Base-by-base conservation (phyloP, 2,888 invertebrate species). In the Pandemis corylana region DNA sequence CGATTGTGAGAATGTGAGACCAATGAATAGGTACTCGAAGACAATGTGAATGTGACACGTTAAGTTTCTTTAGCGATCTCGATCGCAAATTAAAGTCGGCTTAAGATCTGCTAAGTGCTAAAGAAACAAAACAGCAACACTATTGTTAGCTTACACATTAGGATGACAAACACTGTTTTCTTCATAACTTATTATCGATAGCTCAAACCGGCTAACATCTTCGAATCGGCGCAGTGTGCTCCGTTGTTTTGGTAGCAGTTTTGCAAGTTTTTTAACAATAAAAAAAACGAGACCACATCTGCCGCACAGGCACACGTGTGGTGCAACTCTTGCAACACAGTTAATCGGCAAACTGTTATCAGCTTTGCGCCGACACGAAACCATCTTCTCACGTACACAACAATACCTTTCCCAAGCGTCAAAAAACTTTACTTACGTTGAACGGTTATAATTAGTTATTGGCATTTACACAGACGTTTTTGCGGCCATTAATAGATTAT, bases 371-470 rank as follows among this genome's bases (percentile, higher is more conserved):
- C 13, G 68, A 68, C 51, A 44, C 67, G 13, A 41, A 12, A 64
- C 61, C 62, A 66, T 61, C 66, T 66, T 66, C 66, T 28, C 66
- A 66, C 66, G 66, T 66, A 66, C 51, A 59, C 75, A 66, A 67
- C 67, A 75, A 59, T 71, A 67, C 74, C 68, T 69, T 75, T 73
- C 76, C 68, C 74, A 70, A 76, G 77, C 78, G 77, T 77, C 77
- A 71, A 53, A 65, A 81, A 80, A 78, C 75, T 62, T 62, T 76
- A 78, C 67, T 77, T 78, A 77, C 78, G 73, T 80, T 78, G 77
- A 79, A 79, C 76, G 83, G 84, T 84, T 88, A 87, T 85, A 83
- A 86, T 88, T 86, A 86, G 85, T 83, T 83, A 83, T 84, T 84
- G 82, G 83, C 83, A 82, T 84, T 84, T 85, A 80, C 81, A 78